A percentile compares a stretch with the other conserved stretches of the same genome.
phyloP scores from a whole-genome alignment of 2,888 invertebrate species.

The Ophraella communa region DNA sequence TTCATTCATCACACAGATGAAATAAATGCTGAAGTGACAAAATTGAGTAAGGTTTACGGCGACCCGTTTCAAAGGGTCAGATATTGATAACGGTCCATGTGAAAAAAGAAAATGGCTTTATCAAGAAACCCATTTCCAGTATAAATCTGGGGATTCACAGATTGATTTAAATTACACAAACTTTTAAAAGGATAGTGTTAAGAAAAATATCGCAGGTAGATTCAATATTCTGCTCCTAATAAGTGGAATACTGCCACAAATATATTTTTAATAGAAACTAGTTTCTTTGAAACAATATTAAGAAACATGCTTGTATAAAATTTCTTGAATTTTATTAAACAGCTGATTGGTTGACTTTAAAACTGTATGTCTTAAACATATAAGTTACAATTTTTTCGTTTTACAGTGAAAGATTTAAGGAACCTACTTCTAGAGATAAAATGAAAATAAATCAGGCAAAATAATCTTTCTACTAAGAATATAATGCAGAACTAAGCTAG shows the following conservation, averaged over 20 bases:
- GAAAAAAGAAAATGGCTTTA: neutral
- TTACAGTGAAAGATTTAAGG: neutral
- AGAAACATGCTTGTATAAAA: no score
- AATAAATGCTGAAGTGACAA: neutral
- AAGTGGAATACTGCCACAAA: no score
- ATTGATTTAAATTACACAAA: no score
- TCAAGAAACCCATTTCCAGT: neutral
- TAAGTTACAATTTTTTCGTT: neutral
- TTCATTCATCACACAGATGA: neutral
- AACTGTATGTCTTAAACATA: neutral
- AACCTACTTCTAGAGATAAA: slow-evolving; percentile 28
- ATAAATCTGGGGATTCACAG: neutral
- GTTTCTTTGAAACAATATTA: no score
- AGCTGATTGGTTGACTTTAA: neutral
- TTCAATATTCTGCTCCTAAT: no score
- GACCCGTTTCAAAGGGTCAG: neutral
- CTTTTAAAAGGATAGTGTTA: no score
- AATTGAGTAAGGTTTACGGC: neutral
- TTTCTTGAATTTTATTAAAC: neutral
- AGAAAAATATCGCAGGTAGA: no score
- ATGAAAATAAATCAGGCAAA: slow-evolving; percentile 31
- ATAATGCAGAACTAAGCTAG: slow-evolving; percentile 39
- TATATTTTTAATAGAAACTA: no score
- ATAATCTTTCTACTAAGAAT: slow-evolving; percentile 30
- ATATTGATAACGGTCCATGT: neutral